These are phyloP conservation scores for Drosophila vallismaia DNA, from an alignment of 2,888 invertebrate genomes.

Conservation along the genomic window DNA sequence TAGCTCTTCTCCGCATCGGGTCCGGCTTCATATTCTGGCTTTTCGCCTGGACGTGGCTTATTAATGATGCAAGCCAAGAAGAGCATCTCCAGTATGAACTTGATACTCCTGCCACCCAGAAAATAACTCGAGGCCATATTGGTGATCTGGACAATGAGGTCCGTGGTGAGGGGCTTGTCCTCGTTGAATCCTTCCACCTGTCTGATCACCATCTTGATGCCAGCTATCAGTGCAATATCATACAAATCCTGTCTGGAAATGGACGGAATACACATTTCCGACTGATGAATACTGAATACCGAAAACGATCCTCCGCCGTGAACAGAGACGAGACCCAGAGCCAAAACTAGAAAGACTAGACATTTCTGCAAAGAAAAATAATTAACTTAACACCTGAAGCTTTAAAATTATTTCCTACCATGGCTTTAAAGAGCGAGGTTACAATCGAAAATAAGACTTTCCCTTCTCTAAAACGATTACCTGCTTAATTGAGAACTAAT, in stretches of 20 bases:
- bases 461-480: not conserved
- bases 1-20: not conserved
- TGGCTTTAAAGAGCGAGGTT: not conserved
- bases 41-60: not conserved
- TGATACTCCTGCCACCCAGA: constrained; percentile 2
- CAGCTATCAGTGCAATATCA: not conserved
- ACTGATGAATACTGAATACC: no score
- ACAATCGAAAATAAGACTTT: not conserved
- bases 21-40: not conserved
- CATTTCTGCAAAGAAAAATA: not conserved
- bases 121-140: constrained; percentile 6
- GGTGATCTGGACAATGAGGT: not conserved
- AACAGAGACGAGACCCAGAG: not conserved
- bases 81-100: constrained; percentile 8
- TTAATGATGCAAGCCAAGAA: constrained; percentile 15
- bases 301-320: not conserved
- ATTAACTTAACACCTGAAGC: not conserved
- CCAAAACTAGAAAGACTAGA: not conserved
- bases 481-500: not conserved
- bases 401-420: not conserved
- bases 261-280: not conserved
- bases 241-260: constrained; percentile 20
- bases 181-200: constrained; percentile 9
- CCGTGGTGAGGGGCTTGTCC: not conserved
- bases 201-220: constrained; percentile 1